Evolutionary conservation across 2,888 invertebrate species (phyloP), one percentile per base, ranked within the genome.

Genomic region (Xiphydria camelus): DNA sequence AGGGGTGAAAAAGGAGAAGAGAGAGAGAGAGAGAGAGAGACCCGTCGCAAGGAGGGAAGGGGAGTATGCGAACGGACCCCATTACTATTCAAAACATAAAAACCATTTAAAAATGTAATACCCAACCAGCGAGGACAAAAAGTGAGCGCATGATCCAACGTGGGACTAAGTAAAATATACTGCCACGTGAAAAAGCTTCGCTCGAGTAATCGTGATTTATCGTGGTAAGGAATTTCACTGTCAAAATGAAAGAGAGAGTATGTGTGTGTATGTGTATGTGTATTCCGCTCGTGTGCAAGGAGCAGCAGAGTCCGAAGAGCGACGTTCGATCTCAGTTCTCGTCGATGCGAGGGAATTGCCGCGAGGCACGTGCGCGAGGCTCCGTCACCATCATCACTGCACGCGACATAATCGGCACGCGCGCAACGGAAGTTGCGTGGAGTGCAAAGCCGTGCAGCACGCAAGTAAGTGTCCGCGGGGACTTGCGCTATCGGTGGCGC

Each of bases 191-290:
- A 65, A 69, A 73, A 71, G 73, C 72, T 69, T 70, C 71, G 72
- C 71, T 74, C 73, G 68, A 73, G 73, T 74, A 75, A 75, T 73
- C 74, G 68, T 73, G 75, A 75, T 75, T 74, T 75, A 75, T 73
- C 68, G 68, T 59, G 49, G 62, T 67, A 70, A 73, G 71, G 64
- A 70, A 73, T 70, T 73, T 69, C 64, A 42, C 35, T n/a, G n/a
- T n/a, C n/a, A n/a, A n/a, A n/a, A n/a, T 4, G 34, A 34, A 4
- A 34, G 15, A 34, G 34, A 18, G 34, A 5, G 12, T 17, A 34
- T 18, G 34, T n/a, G n/a, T n/a, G n/a, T n/a, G n/a, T n/a, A n/a
- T 37, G 37, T 23, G 14, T 37, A 37, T 23, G 23, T 14, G 17
- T 23, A 17, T 12, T 9, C 6, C 4, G 17, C 17, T 37, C 4